Conservation (phyloP, 2,888 invertebrate species). For the Drosophila subsilvestris region DNA sequence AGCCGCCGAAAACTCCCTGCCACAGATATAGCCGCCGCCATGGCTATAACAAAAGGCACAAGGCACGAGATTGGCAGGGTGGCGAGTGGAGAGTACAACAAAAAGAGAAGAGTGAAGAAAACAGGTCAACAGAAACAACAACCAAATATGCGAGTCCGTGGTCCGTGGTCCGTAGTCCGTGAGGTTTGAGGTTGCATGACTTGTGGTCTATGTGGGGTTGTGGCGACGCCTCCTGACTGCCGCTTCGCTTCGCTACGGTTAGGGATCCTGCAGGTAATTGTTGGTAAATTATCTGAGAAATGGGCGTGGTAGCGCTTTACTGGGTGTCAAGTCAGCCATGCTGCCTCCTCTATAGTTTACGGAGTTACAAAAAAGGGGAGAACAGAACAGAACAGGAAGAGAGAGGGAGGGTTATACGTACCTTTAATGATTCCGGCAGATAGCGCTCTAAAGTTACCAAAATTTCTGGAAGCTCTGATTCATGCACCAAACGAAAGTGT, state of each 20-base stretch:
- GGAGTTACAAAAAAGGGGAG: neutral
- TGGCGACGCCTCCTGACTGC: constrained; percentile 11
- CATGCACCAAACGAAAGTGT: constrained; percentile 94
- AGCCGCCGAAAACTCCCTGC: constrained; percentile 24
- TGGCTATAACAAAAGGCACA: constrained; percentile 23
- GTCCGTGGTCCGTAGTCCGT: neutral
- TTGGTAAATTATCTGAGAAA: constrained; percentile 58
- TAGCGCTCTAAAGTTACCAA: constrained; percentile 91
- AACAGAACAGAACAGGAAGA: neutral
- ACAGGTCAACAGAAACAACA: constrained; percentile 68
- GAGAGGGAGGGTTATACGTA: constrained; percentile 81
- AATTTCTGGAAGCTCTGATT: constrained; percentile 93
- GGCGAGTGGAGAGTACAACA: no score
- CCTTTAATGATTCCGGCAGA: constrained; percentile 94
- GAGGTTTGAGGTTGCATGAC: constrained; percentile 68
- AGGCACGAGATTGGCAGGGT: constrained; percentile 7
- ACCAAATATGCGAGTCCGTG: constrained; percentile 35
- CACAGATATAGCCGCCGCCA: constrained; percentile 18
- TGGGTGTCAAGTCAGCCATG: constrained; percentile 11
- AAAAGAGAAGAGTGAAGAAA: constrained; percentile 56
- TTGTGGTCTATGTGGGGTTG: constrained; percentile 51
- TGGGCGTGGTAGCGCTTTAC: constrained; percentile 51
- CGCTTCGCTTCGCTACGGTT: neutral
- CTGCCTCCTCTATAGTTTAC: neutral
- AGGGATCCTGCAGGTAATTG: constrained; percentile 52